Evolutionary conservation across 2,797 vertebrate genomes (phyloP).

Genomic region (Dipus sagitta): DNA sequence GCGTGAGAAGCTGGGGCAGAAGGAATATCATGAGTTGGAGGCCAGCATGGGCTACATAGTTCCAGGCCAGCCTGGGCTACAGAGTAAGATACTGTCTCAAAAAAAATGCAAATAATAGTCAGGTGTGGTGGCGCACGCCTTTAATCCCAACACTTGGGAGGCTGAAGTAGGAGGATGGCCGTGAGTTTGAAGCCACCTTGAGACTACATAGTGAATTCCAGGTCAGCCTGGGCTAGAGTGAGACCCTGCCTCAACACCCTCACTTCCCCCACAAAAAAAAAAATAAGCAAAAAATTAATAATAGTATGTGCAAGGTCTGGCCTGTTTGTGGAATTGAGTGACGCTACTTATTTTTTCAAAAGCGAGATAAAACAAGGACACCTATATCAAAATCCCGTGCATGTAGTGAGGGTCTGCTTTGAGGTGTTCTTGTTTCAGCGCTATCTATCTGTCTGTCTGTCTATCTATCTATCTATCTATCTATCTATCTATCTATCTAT

Average conservation of each 20-base stretch:
- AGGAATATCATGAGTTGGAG: neutral
- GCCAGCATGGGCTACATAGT: neutral
- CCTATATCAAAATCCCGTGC: neutral
- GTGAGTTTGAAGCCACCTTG: too few species aligned
- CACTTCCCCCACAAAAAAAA: too few species aligned
- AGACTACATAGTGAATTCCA: too few species aligned
- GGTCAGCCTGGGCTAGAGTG: too few species aligned
- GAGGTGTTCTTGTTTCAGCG: neutral
- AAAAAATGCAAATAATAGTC: too few species aligned
- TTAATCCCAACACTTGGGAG: too few species aligned
- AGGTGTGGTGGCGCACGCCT: too few species aligned
- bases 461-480: too few species aligned
- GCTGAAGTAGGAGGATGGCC: too few species aligned
- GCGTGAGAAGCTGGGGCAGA: neutral
- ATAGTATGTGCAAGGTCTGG: neutral
- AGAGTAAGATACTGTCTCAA: neutral
- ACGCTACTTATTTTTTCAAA: neutral
- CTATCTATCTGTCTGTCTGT: neutral
- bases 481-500: rapidly evolving
- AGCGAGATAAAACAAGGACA: neutral
- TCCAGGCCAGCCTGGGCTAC: neutral
- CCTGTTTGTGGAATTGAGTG: neutral
- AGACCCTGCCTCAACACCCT: too few species aligned
- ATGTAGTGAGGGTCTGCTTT: neutral
- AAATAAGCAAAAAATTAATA: neutral